phyloP scores from a whole-genome alignment of 2,113 vertebrate genomes.

The Platysternon megacephalum region DNA sequence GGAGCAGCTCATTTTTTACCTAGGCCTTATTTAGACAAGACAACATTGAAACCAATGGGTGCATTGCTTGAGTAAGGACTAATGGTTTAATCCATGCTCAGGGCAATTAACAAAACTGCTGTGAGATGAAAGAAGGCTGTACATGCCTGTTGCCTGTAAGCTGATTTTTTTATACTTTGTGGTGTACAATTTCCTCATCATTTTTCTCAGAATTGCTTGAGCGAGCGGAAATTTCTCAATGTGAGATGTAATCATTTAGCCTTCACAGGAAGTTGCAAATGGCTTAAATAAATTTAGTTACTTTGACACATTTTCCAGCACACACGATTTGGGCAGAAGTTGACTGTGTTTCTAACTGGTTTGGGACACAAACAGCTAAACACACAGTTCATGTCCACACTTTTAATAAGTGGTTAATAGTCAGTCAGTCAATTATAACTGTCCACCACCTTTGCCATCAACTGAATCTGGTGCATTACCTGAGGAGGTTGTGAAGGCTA shows the following conservation, averaged over 20 bases:
- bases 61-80: neutral
- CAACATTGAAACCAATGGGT: neutral
- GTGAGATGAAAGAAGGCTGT: accelerated
- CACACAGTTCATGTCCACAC: neutral
- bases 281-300: slow-evolving; percentile 13
- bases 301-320: neutral
- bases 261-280: slow-evolving; percentile 56
- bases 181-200: slow-evolving; percentile 56
- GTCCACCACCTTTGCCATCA: neutral
- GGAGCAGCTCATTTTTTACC: neutral
- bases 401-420: neutral
- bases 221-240: slow-evolving; percentile 62
- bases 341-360: neutral
- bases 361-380: neutral
- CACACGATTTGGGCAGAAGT: neutral
- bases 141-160: neutral
- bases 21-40: neutral
- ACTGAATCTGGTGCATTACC: neutral
- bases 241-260: slow-evolving; percentile 69
- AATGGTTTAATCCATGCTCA: neutral
- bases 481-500: too few species aligned
- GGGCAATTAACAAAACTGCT: neutral
- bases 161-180: neutral
- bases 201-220: slow-evolving; percentile 72
- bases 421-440: neutral